These are phyloP conservation scores for Acleris holmiana DNA, from an alignment of 2,888 invertebrate genomes.

Conservation along the genomic window DNA sequence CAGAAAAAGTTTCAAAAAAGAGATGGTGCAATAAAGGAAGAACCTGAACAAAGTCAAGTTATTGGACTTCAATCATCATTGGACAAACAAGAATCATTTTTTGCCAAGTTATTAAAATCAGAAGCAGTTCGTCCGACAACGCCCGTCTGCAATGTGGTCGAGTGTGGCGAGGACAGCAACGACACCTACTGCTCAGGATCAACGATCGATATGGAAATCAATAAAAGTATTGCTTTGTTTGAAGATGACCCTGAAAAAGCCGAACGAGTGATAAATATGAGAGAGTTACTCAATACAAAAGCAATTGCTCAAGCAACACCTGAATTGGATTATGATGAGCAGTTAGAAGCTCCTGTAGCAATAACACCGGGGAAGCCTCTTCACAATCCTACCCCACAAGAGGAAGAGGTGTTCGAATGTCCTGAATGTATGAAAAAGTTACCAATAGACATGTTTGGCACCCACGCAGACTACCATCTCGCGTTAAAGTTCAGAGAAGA, in stretches of 20 bases:
- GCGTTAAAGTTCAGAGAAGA: slow-evolving; percentile 87
- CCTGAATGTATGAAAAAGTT: slow-evolving; percentile 87
- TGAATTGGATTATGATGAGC: slow-evolving; percentile 16
- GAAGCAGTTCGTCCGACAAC: slow-evolving; percentile 49
- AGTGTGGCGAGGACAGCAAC: slow-evolving; percentile 68
- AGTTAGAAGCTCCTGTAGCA: not conserved
- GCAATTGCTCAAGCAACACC: slow-evolving; percentile 41
- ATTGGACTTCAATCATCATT: slow-evolving; percentile 55
- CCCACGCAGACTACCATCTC: slow-evolving; percentile 90
- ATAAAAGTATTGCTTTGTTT: slow-evolving; percentile 74
- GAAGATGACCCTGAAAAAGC: slow-evolving; percentile 67
- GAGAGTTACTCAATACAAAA: slow-evolving; percentile 61
- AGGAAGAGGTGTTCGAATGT: slow-evolving; percentile 74
- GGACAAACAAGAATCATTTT: slow-evolving; percentile 77
- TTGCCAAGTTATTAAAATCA: slow-evolving; percentile 64
- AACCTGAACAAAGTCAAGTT: slow-evolving; percentile 34
- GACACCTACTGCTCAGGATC: slow-evolving; percentile 73
- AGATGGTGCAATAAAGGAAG: slow-evolving; percentile 10
- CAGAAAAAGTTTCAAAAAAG: slow-evolving; percentile 37
- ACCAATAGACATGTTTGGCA: slow-evolving; percentile 81
- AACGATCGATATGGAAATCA: slow-evolving; percentile 78
- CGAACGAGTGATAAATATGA: slow-evolving; percentile 62
- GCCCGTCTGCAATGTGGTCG: slow-evolving; percentile 57
- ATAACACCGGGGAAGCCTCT: slow-evolving; percentile 3
- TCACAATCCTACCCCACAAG: slow-evolving; percentile 22